Evolutionary conservation across 2,888 invertebrate species (phyloP), one percentile per base, ranked within the genome.

Genomic region (Eudasyphora cyanicolor): DNA sequence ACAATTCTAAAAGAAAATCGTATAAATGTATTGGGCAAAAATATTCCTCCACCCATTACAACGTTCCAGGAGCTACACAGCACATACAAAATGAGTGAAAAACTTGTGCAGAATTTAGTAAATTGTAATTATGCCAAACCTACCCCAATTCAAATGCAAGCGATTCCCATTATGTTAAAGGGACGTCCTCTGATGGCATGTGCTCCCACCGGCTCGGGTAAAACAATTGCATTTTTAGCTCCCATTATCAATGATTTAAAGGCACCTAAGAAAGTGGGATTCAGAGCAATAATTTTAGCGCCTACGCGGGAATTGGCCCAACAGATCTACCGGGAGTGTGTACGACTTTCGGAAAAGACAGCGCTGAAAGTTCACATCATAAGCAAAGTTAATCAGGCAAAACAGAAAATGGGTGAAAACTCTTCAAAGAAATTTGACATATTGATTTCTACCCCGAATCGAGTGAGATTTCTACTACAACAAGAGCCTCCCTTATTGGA

Each of bases 131-230:
- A 96, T 88, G 89, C 92, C 0, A 93, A 94, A 75, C 98, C 98
- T 0, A 98, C 98, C 0, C 95, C 98, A 0, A 96, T 98, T 87
- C 98, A 98, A 92, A 95, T 98, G 94, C 99, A 99, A 92, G 96
- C 97, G 0, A 94, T 98, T 86, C 97, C 99, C 1, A 94, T 97
- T 80, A 95, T 99, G 95, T 90, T 98, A 74, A 93, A 96, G 94
- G 94, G 95, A 54, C 94, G 97, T 70, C 96, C 98, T 90, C 92
- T 99, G 38, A 94, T 99, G 88, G 98, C 98, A 0, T 98, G 98
- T 91, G 99, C 99, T 0, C 99, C 99, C 0, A 99, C 99, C 0
- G 99, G 99, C 0, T 98, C 98, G 0, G 99, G 99, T 8, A 99
- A 99, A 93, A 99, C 99, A 0, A 96, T 97, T 0, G 98, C 99